These are phyloP conservation scores for Macrotis lagotis DNA, from an alignment of 2,113 vertebrate species.

Conservation along the genomic window DNA sequence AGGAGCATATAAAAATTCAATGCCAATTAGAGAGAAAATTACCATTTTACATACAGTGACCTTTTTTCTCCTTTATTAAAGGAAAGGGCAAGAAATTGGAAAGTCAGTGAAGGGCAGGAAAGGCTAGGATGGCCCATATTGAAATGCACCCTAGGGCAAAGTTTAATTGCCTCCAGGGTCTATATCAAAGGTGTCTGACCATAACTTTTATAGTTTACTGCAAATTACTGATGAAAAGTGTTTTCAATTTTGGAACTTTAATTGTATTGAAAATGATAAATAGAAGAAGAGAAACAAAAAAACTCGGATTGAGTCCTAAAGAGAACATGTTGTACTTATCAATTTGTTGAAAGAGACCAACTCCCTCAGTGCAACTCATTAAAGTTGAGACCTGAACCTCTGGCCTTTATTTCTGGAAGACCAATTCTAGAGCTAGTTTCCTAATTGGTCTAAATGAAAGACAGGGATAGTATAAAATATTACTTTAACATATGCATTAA, in stretches of 20 bases:
- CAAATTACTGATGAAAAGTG: conserved; percentile 18
- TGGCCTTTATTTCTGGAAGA: conserved; percentile 70
- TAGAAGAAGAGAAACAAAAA: conserved; percentile 59
- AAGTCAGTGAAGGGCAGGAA: neutral
- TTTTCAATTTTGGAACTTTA: conserved; percentile 21
- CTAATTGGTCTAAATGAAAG: conserved; percentile 73
- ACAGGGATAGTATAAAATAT: conserved; percentile 64
- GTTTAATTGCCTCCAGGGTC: neutral
- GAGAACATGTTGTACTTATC: conserved; percentile 42
- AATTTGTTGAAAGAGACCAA: neutral
- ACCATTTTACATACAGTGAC: too few relatives aligned
- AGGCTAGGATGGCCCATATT: neutral
- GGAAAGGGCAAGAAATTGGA: neutral
- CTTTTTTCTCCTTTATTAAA: neutral
- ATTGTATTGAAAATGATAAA: conserved; percentile 52
- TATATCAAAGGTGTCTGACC: neutral
- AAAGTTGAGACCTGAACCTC: conserved; percentile 72
- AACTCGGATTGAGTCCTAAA: conserved; percentile 54
- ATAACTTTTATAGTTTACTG: neutral
- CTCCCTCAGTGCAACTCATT: conserved; percentile 70
- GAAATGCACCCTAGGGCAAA: neutral
- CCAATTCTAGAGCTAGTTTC: conserved; percentile 71
- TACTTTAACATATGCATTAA: conserved; percentile 68
- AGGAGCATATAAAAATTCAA: rapidly evolving
- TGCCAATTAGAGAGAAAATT: neutral